phyloP scores from a whole-genome alignment of 1,140 invertebrate genomes.

The Procambarus virginalis region DNA sequence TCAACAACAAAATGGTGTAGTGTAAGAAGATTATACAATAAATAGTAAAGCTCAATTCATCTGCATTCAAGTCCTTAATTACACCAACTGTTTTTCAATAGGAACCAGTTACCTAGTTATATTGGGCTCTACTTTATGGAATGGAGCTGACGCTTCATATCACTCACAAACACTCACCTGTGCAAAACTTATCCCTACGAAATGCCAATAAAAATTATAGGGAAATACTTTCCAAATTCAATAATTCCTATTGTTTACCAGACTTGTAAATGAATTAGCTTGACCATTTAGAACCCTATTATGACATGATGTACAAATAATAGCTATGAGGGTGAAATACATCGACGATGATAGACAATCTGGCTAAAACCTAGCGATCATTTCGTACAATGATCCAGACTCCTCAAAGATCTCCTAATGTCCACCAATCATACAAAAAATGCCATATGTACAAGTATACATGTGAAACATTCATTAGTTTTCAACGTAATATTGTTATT shows the following conservation, averaged over 20 bases:
- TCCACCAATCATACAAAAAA: slow-evolving; percentile 6
- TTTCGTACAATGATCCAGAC: neutral
- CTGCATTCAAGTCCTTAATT: slow-evolving; percentile 4
- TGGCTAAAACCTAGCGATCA: neutral
- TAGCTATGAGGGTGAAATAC: slow-evolving; percentile 61
- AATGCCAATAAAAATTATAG: too few species aligned
- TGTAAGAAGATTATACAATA: slow-evolving; percentile 18
- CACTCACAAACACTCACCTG: neutral
- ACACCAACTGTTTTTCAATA: neutral
- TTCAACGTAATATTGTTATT: neutral
- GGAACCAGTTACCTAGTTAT: neutral
- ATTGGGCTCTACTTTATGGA: neutral
- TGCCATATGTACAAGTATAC: slow-evolving; percentile 27
- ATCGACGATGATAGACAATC: slow-evolving; percentile 2
- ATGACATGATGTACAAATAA: slow-evolving; percentile 51
- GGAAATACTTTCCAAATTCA: neutral
- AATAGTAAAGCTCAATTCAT: slow-evolving; percentile 34
- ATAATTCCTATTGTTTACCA: neutral
- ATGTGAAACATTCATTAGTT: slow-evolving; percentile 46
- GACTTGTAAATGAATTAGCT: slow-evolving; percentile 34
- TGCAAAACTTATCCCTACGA: neutral
- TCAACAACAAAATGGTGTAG: slow-evolving; percentile 33
- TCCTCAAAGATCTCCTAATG: neutral
- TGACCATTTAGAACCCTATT: slow-evolving; percentile 14
- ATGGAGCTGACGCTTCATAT: neutral